Evolutionary conservation across 2,797 vertebrate genomes (phyloP), one percentile per base, ranked within the genome.

Genomic region (Coreius guichenoti): DNA sequence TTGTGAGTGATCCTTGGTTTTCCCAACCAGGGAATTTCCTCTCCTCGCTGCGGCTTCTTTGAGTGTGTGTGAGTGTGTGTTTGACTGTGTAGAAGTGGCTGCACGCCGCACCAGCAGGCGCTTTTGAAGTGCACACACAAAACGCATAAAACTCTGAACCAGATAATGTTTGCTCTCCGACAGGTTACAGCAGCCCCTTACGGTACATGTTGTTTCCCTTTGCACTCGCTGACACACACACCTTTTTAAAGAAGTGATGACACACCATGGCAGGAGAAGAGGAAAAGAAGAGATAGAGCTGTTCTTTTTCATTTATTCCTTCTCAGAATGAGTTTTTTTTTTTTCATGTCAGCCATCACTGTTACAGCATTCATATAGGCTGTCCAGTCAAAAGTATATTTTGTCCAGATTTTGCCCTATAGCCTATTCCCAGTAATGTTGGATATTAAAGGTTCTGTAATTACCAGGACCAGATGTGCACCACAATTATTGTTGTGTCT

Each of bases 1-100:
- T 85, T 80, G 51, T 87, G 90, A 89, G 51, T 75, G 77, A 89
- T 88, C 84, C 67, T 73, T 86, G 87, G 84, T 82, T 90, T 91
- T 90, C 88, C 89, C 86, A 82, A 80, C 80, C 58, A 81, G 88
- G 90, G 90, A 89, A 83, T 91, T 91, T 91, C 88, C 90, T 90
- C 74, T 69, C 56, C 43, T 79, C 49, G 54, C 31, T 58, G 54
- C 23, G 65, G 72, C 79, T 54, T 65, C 58, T 81, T 63, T 70
- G 70, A 85, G 63, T 31, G 49, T 67, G 69, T 87, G 54, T 73
- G 83, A 67, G 54, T 88, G 83, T 47, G 86, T 56, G 65, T 43
- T 9, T 43, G 51, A 58, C 13, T 76, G 51, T 77, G 77, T 84
- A 49, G 51, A 56, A 78, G 81, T 51, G 74, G 45, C 39, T 39